phyloP scores from a whole-genome alignment of 2,888 invertebrate genomes.

The Gastrophysa polygoni region DNA sequence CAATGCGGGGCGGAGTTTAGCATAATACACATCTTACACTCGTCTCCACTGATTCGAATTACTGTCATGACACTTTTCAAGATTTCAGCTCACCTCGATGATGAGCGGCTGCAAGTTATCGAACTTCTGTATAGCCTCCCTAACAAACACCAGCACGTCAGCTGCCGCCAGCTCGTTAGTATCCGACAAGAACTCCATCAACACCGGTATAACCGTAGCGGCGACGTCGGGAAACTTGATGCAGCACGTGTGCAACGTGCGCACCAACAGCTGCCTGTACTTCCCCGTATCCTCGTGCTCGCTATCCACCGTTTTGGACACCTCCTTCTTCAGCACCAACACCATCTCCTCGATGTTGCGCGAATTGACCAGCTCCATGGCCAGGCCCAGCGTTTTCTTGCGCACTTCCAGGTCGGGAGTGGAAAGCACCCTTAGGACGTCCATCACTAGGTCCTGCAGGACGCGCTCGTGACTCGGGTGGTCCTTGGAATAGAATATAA shows the following conservation, averaged over 20 bases:
- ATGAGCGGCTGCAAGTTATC: slow-evolving; percentile 80
- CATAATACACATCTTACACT: no score
- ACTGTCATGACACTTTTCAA: no score
- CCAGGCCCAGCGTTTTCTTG: slow-evolving; percentile 59
- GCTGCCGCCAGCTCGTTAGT: slow-evolving; percentile 88
- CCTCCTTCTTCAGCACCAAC: slow-evolving; percentile 88
- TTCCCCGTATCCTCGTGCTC: slow-evolving; percentile 93
- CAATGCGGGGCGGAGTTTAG: no score
- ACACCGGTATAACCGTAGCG: slow-evolving; percentile 88
- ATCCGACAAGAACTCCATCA: slow-evolving; percentile 92
- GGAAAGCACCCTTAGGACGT: slow-evolving; percentile 90
- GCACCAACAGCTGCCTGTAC: slow-evolving; percentile 93
- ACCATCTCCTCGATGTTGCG: slow-evolving; percentile 97
- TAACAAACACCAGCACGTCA: slow-evolving; percentile 92
- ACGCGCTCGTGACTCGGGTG: slow-evolving; percentile 85
- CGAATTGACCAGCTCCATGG: slow-evolving; percentile 88
- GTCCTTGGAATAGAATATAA: slow-evolving; percentile 70
- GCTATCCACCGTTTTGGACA: slow-evolving; percentile 84
- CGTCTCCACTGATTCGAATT: no score
- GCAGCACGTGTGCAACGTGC: slow-evolving; percentile 92
- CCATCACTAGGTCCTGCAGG: slow-evolving; percentile 93
- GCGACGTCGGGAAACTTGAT: slow-evolving; percentile 97
- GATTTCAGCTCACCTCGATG: slow-evolving; percentile 68
- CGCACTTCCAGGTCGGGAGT: slow-evolving; percentile 85
- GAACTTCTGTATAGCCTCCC: slow-evolving; percentile 96